A percentile compares a stretch with the other conserved stretches of the same genome.
Conservation (phyloP, 2,797 vertebrate species). For the Delichon dasypus region DNA sequence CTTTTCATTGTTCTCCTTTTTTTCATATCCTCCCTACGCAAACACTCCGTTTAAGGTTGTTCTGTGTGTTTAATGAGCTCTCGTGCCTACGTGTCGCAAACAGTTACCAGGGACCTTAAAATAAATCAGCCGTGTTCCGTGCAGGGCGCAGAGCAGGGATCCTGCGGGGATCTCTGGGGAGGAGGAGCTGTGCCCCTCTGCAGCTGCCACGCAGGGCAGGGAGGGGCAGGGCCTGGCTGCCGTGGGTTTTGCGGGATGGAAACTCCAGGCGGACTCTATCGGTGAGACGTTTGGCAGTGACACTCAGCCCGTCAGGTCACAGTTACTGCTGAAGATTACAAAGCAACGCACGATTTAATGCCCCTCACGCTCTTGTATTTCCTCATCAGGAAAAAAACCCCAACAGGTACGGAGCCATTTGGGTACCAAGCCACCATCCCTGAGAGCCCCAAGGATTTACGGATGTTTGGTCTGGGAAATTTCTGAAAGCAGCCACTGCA, state of each 20-base stretch:
- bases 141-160: neutral
- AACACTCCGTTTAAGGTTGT: neutral
- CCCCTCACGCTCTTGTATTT: neutral
- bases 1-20: neutral
- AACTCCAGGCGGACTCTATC: rapidly evolving
- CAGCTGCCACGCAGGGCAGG: rapidly evolving
- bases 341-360: neutral
- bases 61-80: neutral
- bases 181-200: rapidly evolving
- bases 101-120: neutral
- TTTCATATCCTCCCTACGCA: neutral
- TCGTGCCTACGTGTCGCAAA: neutral
- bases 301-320: neutral
- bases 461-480: neutral
- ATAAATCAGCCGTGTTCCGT: rapidly evolving
- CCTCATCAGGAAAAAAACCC: neutral
- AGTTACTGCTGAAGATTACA: neutral
- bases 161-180: neutral
- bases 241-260: rapidly evolving
- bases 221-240: rapidly evolving
- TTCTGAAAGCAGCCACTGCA: neutral
- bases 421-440: too few species aligned
- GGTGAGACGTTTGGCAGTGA: rapidly evolving
- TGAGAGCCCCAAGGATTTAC: neutral
- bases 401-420: neutral